These are phyloP conservation scores for Thecophora atra DNA, from an alignment of 2,888 invertebrate genomes.

Conservation along the genomic window DNA sequence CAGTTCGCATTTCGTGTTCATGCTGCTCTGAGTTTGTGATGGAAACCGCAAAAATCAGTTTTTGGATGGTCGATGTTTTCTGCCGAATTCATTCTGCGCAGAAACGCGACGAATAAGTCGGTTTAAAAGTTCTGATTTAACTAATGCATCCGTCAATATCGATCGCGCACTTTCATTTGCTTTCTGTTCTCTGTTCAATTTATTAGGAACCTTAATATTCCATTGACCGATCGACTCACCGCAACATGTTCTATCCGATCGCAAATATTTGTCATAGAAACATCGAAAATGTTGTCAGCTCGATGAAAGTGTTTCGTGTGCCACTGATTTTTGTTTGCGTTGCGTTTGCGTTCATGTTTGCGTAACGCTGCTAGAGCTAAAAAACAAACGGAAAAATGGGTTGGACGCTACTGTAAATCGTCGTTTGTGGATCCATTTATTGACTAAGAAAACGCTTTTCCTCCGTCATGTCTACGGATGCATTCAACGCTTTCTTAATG, in stretches of 20 bases:
- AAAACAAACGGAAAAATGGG: neutral
- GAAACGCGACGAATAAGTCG: no score
- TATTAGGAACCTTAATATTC: no score
- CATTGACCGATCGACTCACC: no score
- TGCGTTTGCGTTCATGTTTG: slow-evolving; percentile 8
- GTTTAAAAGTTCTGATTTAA: no score
- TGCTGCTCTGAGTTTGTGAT: neutral
- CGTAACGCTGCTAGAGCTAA: neutral
- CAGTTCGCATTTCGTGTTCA: neutral
- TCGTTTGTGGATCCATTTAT: neutral
- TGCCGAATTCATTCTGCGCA: no score
- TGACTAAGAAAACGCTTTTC: slow-evolving; percentile 9
- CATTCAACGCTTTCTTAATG: neutral
- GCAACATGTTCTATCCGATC: neutral
- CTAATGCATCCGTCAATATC: no score
- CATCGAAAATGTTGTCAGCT: neutral
- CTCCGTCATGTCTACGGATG: neutral
- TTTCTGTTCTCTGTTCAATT: no score
- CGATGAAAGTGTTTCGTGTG: slow-evolving; percentile 19
- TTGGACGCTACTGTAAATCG: neutral
- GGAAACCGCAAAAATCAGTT: neutral
- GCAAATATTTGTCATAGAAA: slow-evolving; percentile 24
- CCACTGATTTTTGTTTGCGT: neutral
- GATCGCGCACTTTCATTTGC: neutral
- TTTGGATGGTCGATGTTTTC: neutral